Percentiles rank a stretch among this genome's conserved stretches.
Evolutionary conservation across 2,888 invertebrate genomes (phyloP).

Genomic region (Argyra leucocephala): DNA sequence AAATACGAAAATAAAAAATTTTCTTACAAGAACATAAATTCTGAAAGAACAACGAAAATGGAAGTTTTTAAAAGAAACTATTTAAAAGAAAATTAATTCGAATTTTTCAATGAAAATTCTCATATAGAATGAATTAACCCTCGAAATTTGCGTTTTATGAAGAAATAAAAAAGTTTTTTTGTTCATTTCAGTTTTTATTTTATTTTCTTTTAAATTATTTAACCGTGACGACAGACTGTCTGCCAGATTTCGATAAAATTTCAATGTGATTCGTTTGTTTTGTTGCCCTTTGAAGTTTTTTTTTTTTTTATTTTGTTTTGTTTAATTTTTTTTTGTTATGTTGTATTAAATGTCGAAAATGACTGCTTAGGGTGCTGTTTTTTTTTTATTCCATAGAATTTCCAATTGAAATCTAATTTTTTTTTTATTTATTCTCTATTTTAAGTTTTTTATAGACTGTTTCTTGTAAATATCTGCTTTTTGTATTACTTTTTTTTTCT

Average conservation of each 20-base stretch:
- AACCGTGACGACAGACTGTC: constrained; percentile 6
- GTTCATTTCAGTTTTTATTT: too few species aligned
- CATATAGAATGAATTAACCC: too few species aligned
- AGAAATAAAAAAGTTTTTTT: too few species aligned
- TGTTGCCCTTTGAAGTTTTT: not conserved
- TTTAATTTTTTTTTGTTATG: not conserved
- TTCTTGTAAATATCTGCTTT: not conserved
- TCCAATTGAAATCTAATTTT: not conserved
- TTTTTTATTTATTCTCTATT: not conserved
- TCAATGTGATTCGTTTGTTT: not conserved
- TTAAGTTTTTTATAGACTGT: not conserved
- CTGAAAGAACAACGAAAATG: too few species aligned
- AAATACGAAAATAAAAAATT: too few species aligned
- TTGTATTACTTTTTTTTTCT: not conserved
- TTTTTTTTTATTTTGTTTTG: not conserved
- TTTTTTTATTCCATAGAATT: not conserved
- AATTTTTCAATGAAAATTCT: too few species aligned
- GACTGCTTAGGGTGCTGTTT: not conserved
- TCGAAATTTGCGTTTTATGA: too few species aligned
- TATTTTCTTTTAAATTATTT: too few species aligned
- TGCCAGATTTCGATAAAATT: not conserved
- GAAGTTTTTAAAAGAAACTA: too few species aligned
- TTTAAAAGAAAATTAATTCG: too few species aligned
- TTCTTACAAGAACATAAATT: too few species aligned
- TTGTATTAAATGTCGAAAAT: not conserved